phyloP scores from a whole-genome alignment of 2,797 vertebrate genomes.

The Esox masquinongy region DNA sequence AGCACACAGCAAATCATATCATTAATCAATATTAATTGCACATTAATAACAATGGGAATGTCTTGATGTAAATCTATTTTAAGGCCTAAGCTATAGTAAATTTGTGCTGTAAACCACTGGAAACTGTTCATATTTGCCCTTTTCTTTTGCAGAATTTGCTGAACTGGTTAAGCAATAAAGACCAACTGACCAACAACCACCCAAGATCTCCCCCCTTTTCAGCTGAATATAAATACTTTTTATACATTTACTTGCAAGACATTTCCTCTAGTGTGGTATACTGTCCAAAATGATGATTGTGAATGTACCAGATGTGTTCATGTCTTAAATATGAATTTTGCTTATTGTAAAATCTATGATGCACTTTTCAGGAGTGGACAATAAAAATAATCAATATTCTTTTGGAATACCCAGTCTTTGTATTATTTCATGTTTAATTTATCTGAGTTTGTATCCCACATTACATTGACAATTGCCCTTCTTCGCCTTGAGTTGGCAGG shows the following conservation, averaged over 20 bases:
- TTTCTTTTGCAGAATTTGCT: constrained; percentile 70
- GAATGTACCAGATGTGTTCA: constrained; percentile 81
- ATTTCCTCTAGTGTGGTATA: constrained; percentile 76
- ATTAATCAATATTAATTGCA: not conserved
- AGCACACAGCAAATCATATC: not conserved
- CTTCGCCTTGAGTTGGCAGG: too few relatives aligned
- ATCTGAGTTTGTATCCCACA: not conserved
- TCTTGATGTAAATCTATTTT: not conserved
- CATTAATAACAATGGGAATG: not conserved
- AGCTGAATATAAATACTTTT: constrained; percentile 80
- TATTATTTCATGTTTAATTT: not conserved
- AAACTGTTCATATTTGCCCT: not conserved
- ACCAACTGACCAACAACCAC: constrained; percentile 73
- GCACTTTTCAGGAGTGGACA: constrained; percentile 82
- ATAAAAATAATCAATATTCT: constrained; percentile 75
- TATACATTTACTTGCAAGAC: constrained; percentile 80
- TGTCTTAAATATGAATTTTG: constrained; percentile 85
- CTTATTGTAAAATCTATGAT: constrained; percentile 81
- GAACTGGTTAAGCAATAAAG: constrained; percentile 72
- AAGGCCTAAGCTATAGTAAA: not conserved
- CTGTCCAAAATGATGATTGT: constrained; percentile 79
- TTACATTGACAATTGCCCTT: not conserved
- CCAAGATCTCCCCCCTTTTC: constrained; percentile 72
- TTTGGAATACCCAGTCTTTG: constrained; percentile 55
- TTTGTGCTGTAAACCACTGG: not conserved